Evolutionary conservation across 92 coral and sea anemone genomes (phyloP), one percentile per base, ranked within the genome.

Genomic region (Parazoanthus atlanticus): DNA sequence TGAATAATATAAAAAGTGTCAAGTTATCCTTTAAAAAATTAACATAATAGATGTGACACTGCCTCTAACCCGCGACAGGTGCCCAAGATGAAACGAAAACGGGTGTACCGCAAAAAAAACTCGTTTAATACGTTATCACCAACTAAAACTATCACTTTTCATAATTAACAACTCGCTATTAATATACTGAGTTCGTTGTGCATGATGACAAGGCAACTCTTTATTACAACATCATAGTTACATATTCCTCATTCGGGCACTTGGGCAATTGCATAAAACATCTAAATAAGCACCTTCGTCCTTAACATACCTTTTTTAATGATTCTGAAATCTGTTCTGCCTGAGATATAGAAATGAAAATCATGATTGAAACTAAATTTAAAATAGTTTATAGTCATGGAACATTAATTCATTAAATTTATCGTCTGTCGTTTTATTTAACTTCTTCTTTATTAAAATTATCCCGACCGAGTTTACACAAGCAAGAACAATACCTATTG

Each of bases 381-480:
- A 34, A 70, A 84, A 43, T 29, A 10, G 7, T 29, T 58, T 58
- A 9, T 54, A 31, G 26, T 25, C 26, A 46, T 80, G 71, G 29
- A 32, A 52, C 15, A 56, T 80, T 32, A 80, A 54, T 52, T 49
- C 56, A 71, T 26, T 13, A 72, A 30, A 69, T 84, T 84, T 84
- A 46, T 69, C 41, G 78, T 38, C 49, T 12, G 41, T 49, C 38
- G 40, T 43, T 46, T 67, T 84, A 83, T 69, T 49, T 70, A 43
- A 23, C 87, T 84, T 52, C 16, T 84, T 84, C 87, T 72, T 84
- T 70, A 84, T 84, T 84, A 84, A 71, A 69, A 84, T 84, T 70
- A 84, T 70, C 66, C 31, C 19, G 58, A 26, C 52, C 19, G 65
- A 46, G 74, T 84, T 84, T 43, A 84, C 87, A 84, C 79, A 84